Percentiles rank a stretch among this genome's conserved stretches.
phyloP scores from a whole-genome alignment of 2,888 invertebrate genomes.

The Geophilus truncorum region DNA sequence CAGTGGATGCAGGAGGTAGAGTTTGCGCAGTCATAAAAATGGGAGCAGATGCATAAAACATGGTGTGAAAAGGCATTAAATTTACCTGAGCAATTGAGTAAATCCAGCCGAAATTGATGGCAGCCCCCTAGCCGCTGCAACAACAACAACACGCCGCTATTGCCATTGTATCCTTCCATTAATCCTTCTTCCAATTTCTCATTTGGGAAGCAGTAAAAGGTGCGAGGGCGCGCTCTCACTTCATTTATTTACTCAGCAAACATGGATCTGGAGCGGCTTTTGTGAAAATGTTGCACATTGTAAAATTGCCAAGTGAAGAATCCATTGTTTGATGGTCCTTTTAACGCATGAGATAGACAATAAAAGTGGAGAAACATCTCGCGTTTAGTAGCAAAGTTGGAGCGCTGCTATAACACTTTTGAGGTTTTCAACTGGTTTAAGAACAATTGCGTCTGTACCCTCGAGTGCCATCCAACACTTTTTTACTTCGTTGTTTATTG shows the following conservation, averaged over 20 bases:
- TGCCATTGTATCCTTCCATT: not conserved
- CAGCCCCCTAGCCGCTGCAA: not conserved
- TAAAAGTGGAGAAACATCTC: not conserved
- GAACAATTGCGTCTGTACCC: not conserved
- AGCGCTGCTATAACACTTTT: conserved; percentile 14
- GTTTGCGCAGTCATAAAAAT: not conserved
- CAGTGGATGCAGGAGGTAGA: conserved; percentile 1
- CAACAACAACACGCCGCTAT: not conserved
- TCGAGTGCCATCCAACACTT: not conserved
- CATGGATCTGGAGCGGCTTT: conserved; percentile 4
- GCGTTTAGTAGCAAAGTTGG: conserved; percentile 4
- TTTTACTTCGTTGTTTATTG: not conserved
- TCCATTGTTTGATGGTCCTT: conserved; percentile 27
- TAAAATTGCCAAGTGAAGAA: conserved; percentile 20
- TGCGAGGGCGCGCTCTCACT: not conserved
- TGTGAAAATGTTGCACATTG: conserved; percentile 19
- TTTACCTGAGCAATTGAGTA: conserved; percentile 10
- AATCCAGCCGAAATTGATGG: conserved; percentile 14
- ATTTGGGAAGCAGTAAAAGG: conserved; percentile 21
- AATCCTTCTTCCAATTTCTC: conserved; percentile 14
- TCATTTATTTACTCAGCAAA: conserved; percentile 25
- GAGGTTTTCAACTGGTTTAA: conserved; percentile 27
- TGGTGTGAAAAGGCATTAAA: conserved; percentile 21
- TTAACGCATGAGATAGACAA: conserved; percentile 18
- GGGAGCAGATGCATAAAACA: conserved; percentile 4